A percentile compares a stretch with the other conserved stretches of the same genome.
Evolutionary conservation across 1,140 invertebrate species (phyloP).

Genomic region (Solenopsis fugax): DNA sequence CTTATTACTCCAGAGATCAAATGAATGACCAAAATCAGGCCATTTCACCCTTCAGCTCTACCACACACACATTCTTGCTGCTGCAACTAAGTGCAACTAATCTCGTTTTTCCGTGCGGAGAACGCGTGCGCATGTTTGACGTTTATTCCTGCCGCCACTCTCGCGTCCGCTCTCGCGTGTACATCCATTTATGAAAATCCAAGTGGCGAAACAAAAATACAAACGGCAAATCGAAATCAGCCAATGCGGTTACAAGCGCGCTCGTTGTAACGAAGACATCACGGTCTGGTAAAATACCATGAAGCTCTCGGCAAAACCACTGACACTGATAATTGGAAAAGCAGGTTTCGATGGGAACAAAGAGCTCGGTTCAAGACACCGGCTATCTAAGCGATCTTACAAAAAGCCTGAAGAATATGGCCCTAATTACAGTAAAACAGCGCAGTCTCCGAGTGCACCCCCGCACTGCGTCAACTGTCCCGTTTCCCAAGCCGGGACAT

Average conservation of each 20-base stretch:
- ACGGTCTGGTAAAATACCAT: background rate
- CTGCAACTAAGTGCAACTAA: too few species aligned
- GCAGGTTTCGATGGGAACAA: constrained; percentile 44
- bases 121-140: constrained; percentile 1
- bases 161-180: background rate
- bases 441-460: constrained; percentile 77
- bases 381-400: constrained; percentile 69
- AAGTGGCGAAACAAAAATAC: background rate
- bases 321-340: constrained; percentile 4
- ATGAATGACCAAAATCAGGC: too few species aligned
- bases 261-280: background rate
- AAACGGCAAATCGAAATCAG: background rate
- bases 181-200: constrained; percentile 24
- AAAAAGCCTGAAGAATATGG: constrained; percentile 82
- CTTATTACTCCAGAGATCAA: too few species aligned
- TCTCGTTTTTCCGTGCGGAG: too few species aligned
- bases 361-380: constrained; percentile 65
- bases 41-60: too few species aligned
- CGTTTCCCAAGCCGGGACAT: constrained; percentile 77
- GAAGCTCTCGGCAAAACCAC: background rate
- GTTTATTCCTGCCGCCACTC: background rate
- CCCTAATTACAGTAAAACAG: constrained; percentile 85
- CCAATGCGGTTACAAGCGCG: background rate
- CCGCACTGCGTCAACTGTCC: constrained; percentile 81
- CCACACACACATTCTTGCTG: too few species aligned